Evolutionary conservation across 2,113 vertebrate species (phyloP).

Genomic region (Cervus canadensis): DNA sequence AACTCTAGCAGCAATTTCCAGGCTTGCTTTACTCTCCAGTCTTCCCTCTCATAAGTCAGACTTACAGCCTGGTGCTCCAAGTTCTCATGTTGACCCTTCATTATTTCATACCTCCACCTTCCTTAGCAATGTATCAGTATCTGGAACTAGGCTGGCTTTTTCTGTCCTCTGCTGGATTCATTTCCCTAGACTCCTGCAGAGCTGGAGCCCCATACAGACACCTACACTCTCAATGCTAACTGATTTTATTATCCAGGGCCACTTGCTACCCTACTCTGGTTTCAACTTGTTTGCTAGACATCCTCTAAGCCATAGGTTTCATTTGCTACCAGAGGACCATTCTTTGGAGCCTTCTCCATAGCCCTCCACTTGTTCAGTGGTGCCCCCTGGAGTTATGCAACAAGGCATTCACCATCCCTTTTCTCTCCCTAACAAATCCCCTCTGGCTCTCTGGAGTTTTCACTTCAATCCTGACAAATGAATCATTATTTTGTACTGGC

Average conservation of each 20-base stretch:
- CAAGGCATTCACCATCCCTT: neutral
- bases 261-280: neutral
- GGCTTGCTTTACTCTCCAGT: neutral
- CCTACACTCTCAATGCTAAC: neutral
- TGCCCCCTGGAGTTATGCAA: neutral
- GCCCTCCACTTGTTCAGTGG: neutral
- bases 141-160: neutral
- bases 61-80: neutral
- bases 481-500: slow-evolving; percentile 35
- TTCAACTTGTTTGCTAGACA: neutral
- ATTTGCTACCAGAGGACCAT: neutral
- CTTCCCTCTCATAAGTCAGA: neutral
- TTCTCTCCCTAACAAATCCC: neutral
- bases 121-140: neutral
- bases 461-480: slow-evolving; percentile 17
- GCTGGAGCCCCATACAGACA: neutral
- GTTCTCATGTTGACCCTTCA: neutral
- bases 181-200: neutral
- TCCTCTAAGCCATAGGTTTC: neutral
- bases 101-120: neutral
- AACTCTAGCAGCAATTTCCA: neutral
- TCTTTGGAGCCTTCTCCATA: neutral
- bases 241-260: neutral
- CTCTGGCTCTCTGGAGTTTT: slow-evolving; percentile 30
- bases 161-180: neutral